phyloP scores from a whole-genome alignment of 64 coral and sea anemone species.

The Dendronephthya gigantea region DNA sequence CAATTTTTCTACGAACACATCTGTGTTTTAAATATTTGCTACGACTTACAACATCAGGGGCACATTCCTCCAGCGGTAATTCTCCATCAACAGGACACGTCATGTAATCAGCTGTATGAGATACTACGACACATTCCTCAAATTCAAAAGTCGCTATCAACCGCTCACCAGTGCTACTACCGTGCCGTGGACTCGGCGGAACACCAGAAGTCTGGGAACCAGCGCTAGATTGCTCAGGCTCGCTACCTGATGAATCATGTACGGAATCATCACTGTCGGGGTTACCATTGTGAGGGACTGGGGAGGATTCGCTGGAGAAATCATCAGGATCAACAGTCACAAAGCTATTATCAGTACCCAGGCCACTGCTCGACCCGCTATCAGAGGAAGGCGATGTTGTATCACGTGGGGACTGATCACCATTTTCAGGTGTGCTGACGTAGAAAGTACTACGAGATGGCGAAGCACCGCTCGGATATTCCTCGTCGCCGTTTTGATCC shows the following conservation, averaged over 20 bases:
- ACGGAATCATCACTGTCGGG: neutral
- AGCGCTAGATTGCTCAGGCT: neutral
- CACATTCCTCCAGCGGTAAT: constrained; percentile 55
- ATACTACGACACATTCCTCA: constrained; percentile 74
- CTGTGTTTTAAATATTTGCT: too few species aligned
- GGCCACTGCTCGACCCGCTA: constrained; percentile 53
- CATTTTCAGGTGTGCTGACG: neutral
- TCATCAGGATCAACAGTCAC: neutral
- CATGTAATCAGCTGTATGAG: constrained; percentile 45
- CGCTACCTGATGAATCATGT: neutral
- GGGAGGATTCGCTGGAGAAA: neutral
- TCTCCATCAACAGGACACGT: constrained; percentile 56
- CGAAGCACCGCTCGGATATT: neutral
- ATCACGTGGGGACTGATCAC: neutral
- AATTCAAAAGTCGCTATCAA: constrained; percentile 85
- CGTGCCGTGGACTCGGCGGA: constrained; percentile 15
- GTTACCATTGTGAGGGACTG: neutral
- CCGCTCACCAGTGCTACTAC: constrained; percentile 35
- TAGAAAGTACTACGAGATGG: neutral
- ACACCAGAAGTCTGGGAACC: constrained; percentile 6
- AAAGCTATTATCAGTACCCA: constrained; percentile 60
- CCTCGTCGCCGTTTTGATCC: neutral
- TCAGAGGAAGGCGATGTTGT: neutral
- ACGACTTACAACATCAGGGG: constrained; percentile 79
- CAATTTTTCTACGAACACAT: too few species aligned